These are phyloP conservation scores for Augochlora pura DNA, from an alignment of 1,140 invertebrate species.

Conservation along the genomic window DNA sequence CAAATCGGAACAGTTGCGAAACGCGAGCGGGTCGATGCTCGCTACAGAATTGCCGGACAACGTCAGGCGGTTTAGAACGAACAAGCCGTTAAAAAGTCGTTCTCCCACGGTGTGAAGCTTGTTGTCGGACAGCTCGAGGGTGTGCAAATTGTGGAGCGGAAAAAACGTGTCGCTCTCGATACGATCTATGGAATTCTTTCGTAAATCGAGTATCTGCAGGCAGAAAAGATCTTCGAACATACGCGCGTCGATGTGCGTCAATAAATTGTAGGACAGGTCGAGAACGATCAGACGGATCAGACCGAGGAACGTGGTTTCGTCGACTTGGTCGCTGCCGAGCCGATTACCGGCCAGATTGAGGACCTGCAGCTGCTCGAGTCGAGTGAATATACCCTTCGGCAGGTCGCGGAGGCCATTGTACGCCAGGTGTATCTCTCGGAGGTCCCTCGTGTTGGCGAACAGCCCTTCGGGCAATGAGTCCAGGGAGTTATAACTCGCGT, in stretches of 20 bases:
- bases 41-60: conserved; percentile 92
- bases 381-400: conserved; percentile 90
- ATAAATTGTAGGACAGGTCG: conserved; percentile 90
- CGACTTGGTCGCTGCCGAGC: conserved; percentile 89
- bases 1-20: conserved; percentile 93
- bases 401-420: conserved; percentile 90
- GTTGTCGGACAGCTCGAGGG: conserved; percentile 92
- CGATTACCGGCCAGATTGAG: conserved; percentile 94
- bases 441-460: conserved; percentile 87
- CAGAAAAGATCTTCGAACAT: conserved; percentile 94
- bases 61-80: conserved; percentile 90
- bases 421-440: conserved; percentile 91
- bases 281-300: conserved; percentile 91
- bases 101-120: conserved; percentile 89
- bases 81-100: conserved; percentile 91
- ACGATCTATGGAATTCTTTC: conserved; percentile 92
- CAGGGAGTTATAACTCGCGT: conserved; percentile 91
- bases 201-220: conserved; percentile 91
- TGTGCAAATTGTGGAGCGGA: conserved; percentile 92
- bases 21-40: conserved; percentile 90
- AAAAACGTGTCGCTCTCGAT: conserved; percentile 93
- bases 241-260: conserved; percentile 89
- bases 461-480: conserved; percentile 88
- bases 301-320: conserved; percentile 90
- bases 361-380: conserved; percentile 90